phyloP scores from a whole-genome alignment of 2,888 invertebrate genomes.

The Ochlodes sylvanus region DNA sequence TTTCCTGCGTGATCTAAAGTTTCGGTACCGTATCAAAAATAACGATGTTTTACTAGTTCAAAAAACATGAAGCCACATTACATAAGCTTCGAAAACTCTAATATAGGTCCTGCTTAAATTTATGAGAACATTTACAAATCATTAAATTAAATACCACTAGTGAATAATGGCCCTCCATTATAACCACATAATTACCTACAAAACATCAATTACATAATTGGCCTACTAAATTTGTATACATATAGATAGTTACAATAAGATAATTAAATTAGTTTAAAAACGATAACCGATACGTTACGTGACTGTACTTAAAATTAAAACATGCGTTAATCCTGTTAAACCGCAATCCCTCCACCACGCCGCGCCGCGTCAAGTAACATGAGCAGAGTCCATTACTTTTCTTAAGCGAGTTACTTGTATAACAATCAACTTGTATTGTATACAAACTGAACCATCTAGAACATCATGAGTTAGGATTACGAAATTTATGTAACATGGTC shows the following conservation, averaged over 20 bases:
- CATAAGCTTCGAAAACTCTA: no score
- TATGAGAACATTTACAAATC: no score
- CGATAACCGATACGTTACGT: constrained; percentile 3
- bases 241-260: background rate
- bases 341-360: constrained; percentile 4
- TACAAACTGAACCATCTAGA: background rate
- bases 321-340: background rate
- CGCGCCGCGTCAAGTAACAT: background rate
- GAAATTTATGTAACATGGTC: no score
- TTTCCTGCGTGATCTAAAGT: background rate
- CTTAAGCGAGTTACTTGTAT: background rate
- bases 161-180: no score
- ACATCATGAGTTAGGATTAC: background rate
- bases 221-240: background rate
- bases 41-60: background rate
- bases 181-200: no score
- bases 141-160: no score
- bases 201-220: no score
- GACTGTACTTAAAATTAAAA: constrained; percentile 6
- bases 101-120: no score
- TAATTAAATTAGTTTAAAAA: background rate
- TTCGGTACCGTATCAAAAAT: background rate
- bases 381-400: constrained; percentile 11
- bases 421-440: background rate
- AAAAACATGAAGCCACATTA: background rate